Percentiles rank a stretch among this genome's conserved stretches.
Evolutionary conservation across 1,140 invertebrate species (phyloP).

Genomic region (Rhynchophorus ferrugineus): DNA sequence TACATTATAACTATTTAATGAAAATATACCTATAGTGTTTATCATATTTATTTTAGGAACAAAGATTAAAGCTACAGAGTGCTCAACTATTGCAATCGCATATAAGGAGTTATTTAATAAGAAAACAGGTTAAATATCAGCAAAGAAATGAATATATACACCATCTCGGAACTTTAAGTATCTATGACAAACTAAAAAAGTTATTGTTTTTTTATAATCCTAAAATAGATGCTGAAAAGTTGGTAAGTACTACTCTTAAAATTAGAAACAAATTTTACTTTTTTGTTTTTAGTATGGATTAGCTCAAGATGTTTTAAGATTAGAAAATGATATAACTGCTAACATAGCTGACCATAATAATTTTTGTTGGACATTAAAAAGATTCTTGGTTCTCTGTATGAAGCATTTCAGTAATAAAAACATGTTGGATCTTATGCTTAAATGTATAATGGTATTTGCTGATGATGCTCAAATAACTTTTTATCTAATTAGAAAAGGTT

Average conservation of each 20-base stretch:
- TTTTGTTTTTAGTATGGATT: slow-evolving; percentile 19
- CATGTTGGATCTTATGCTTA: slow-evolving; percentile 19
- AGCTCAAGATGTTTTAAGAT: background rate
- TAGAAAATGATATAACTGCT: slow-evolving; percentile 47
- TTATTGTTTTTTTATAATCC: slow-evolving; percentile 72
- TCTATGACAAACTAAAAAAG: slow-evolving; percentile 51
- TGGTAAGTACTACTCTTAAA: slow-evolving; percentile 49
- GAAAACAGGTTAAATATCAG: slow-evolving; percentile 56
- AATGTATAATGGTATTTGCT: slow-evolving; percentile 29
- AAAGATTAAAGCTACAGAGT: slow-evolving; percentile 58
- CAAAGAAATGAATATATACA: slow-evolving; percentile 64
- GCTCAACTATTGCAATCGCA: slow-evolving; percentile 71
- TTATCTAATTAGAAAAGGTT: slow-evolving; percentile 31
- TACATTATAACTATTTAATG: slow-evolving; percentile 33
- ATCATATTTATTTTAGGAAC: slow-evolving; percentile 46
- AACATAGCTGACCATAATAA: slow-evolving; percentile 36
- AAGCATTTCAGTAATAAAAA: slow-evolving; percentile 39
- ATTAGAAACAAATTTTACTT: slow-evolving; percentile 15
- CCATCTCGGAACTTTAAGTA: slow-evolving; percentile 43
- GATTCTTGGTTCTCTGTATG: slow-evolving; percentile 51
- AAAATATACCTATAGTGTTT: background rate
- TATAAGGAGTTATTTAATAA: slow-evolving; percentile 64
- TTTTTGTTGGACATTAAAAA: slow-evolving; percentile 49
- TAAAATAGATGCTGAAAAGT: slow-evolving; percentile 57
- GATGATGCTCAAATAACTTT: slow-evolving; percentile 25